Base-by-base conservation (phyloP, 2,888 invertebrate genomes). In the Ochropacha duplaris region DNA sequence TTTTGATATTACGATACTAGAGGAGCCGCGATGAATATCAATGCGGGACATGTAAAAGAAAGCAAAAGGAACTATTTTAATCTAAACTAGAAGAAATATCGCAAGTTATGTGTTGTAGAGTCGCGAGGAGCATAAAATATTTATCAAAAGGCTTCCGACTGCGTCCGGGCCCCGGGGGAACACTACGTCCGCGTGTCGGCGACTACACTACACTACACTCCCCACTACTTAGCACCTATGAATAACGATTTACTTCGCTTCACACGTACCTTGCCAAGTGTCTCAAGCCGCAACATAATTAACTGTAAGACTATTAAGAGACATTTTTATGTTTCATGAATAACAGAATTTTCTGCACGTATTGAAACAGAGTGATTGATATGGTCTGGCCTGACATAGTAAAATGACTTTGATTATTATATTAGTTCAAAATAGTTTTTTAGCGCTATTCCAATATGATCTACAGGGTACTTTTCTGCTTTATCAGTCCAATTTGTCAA, bases 81-180 rank as follows among this genome's bases (percentile, higher is more conserved):
- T 85, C 79, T 82, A 77, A 80, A 77, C 77, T 81, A 78, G 77
- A 79, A 77, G 79, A 83, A 81, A 81, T 77, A 79, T 83, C 74
- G 76, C 74, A 74, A 74, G 81, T 78, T 81, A 81, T 81, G 79
- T 83, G 82, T 83, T 79, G 78, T 73, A 76, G 77, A 85, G 82
- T 84, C 83, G 83, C 81, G 78, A 80, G 79, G 72, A 83, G 80
- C 84, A 89, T 92, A 87, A 89, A 91, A 91, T 91, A 92, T 92
- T 90, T 91, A 92, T 90, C 91, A 91, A 92, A 92, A 86, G 88
- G 85, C 77, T 88, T 81, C 80, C 84, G 85, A 72, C 80, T 78
- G 81, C 79, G 84, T 75, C 71, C 69, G 68, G 64, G 71, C 83
- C 86, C 79, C 83, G 58, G 58, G 86, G 79, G 86, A 78, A 71